Evolutionary conservation across 2,797 vertebrate genomes (phyloP), one percentile per base, ranked within the genome.

Genomic region (Brotula barbata): DNA sequence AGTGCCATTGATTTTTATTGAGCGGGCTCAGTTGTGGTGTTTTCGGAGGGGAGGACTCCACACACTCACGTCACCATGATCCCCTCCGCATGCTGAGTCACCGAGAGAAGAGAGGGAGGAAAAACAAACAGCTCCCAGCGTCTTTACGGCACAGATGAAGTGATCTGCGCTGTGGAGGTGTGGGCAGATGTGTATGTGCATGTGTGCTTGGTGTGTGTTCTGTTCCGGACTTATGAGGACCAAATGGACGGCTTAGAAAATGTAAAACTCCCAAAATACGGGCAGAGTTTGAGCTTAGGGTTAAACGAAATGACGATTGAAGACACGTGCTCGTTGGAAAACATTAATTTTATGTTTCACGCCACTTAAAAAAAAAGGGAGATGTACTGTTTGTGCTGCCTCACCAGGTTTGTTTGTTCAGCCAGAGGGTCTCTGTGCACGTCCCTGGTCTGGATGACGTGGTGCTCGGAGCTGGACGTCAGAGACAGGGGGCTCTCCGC

Each of bases 391-490:
- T 36, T 10, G 34, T 37, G 6, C 7, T 6, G 9, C 20, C 82
- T 90, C 73, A 90, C 88, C 89, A 90, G 78, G 75, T 90, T 89
- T 67, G 79, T 71, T 13, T 77, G 80, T 11, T 85, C 80, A 37
- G 62, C 31, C 42, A 85, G 66, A 13, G 64, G 59, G 22, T 80
- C 75, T 48, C 39, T 56, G 66, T 49, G 1, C 42, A 54, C 55
- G 22, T 88, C 89, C 68, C 67, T 84, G 68, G 52, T 84, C 41
- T 15, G 64, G 58, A 86, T 37, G n/a, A n/a, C n/a, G 40, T 5
- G 59, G 62, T 83, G 87, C 68, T 84, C 67, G 11, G 51, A 14
- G 39, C 2, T 60, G 62, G 82, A 61, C 50, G 34, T 64, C 52
- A 79, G 56, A 6, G 52, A 62, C 0, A 46, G 15, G 10, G 58